phyloP scores from a whole-genome alignment of 2,797 vertebrate species.

The Sebastes diaconus region DNA sequence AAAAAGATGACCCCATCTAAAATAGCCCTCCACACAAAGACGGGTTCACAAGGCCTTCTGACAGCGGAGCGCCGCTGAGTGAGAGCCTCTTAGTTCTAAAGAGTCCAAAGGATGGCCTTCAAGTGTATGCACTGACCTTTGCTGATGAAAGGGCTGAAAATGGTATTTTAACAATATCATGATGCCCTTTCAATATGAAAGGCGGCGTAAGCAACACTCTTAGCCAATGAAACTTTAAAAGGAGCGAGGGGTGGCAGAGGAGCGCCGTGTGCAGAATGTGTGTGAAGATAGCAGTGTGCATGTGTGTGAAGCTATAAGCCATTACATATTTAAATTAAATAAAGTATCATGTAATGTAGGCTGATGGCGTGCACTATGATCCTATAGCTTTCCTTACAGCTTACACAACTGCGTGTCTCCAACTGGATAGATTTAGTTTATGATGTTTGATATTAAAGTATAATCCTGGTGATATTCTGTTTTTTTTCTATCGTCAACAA shows the following conservation, averaged over 20 bases:
- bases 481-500: not conserved
- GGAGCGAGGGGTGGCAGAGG: conserved; percentile 30
- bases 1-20: conserved; percentile 73
- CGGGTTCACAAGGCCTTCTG: conserved; percentile 67
- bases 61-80: conserved; percentile 64
- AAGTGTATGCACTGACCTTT: conserved; percentile 85
- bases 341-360: not conserved
- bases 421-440: not conserved
- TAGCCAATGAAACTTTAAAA: conserved; percentile 65
- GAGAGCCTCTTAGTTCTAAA: conserved; percentile 73
- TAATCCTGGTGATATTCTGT: not conserved
- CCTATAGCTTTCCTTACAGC: not conserved
- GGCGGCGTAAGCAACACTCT: conserved; percentile 69
- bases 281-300: conserved; percentile 27
- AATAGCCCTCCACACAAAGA: conserved; percentile 73
- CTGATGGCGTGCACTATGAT: not conserved
- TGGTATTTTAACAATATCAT: conserved; percentile 85
- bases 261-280: conserved; percentile 9
- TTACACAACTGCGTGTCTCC: not conserved
- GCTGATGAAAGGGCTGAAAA: conserved; percentile 82
- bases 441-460: not conserved
- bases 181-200: conserved; percentile 85
- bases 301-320: conserved; percentile 18
- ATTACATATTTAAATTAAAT: conserved; percentile 42
- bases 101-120: conserved; percentile 77